Base-by-base conservation (phyloP, 2,113 vertebrate genomes). In the Ovibos moschatus region DNA sequence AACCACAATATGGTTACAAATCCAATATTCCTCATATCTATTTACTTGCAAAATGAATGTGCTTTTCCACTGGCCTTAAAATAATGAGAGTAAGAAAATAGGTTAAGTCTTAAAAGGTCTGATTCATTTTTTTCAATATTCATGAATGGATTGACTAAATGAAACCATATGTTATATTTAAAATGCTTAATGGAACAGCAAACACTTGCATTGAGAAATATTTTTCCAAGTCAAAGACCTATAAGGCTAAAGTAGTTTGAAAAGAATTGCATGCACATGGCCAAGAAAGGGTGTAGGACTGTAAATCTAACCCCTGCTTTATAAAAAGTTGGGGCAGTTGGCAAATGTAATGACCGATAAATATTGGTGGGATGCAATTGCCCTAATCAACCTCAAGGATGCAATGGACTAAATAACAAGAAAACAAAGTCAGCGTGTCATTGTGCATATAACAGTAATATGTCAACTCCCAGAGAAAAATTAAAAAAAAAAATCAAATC, bases 401-500 rank as follows among this genome's bases (percentile, higher is more conserved):
- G 94, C 67, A 97, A 93, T 97, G 19, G 91, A 98, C 98, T 97
- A 98, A 98, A 98, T 96, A 98, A 94, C 23, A 98, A 86, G 93
- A 62, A 97, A 98, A 98, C 96, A 97, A 97, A 98, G 98, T 98
- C 98, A 97, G 98, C 98, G 98, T 36, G 50, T 92, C 95, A 89
- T 96, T 96, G 97, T 97, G 93, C 74, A 97, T 95, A 90, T 98
- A 98, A 98, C 79, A 97, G 88, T 83, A 71, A 91, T 92, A 51
- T 97, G 93, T 97, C 87, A 98, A 67, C 91, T 98, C 81, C 82
- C 40, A n/a, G 47, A 81, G 84, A 97, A 97, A 97, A 98, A 89
- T 25, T 3, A 0, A 25, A 57, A 98, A 97, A 97, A 98, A 97
- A 98, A 93, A 98, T 97, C 93, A 98, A 98, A 97, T 97, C 95